Base-by-base conservation (phyloP, 2,797 vertebrate genomes). In the Xerus rutilus region DNA sequence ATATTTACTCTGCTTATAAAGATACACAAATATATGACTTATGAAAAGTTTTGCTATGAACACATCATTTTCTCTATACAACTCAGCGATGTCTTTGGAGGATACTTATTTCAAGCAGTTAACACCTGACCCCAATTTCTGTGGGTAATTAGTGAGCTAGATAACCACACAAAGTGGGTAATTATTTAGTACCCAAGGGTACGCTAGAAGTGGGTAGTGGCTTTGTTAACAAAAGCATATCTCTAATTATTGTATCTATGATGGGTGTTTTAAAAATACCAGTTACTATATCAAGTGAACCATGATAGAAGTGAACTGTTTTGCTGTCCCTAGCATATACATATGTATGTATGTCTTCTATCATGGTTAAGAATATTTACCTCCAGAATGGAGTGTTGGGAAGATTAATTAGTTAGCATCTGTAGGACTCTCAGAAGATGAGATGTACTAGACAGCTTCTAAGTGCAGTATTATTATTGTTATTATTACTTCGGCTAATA, bases 71-170 rank as follows among this genome's bases (percentile, higher is more conserved):
- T 98, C 97, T 98, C 98, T 96, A 93, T 45, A 98, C 97, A 97
- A 97, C 98, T 97, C 96, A 97, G 95, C 49, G 74, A 92, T 97
- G 96, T 97, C 98, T 99, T 98, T 96, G 95, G 98, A 98, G 98
- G 98, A 99, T 99, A 98, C 98, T 99, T 99, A 98, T 98, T 99
- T 98, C 98, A 97, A 98, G 98, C 98, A 98, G 98, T 99, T 99
- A 99, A 98, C 98, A 99, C 98, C 98, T 99, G 98, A 99, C 98
- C 98, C 98, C 98, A 99, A 99, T 99, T 99, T 99, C 98, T 98
- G 98, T 98, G 98, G 98, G 98, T 99, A 99, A 99, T 99, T 99
- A 99, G 98, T 98, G 98, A 98, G 98, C 98, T 98, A 98, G 98
- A 99, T 99, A 98, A 98, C 98, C 98, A 99, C 98, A 98, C 98